Conservation (phyloP, 2,113 vertebrate genomes). For the Ciconia stormi region DNA sequence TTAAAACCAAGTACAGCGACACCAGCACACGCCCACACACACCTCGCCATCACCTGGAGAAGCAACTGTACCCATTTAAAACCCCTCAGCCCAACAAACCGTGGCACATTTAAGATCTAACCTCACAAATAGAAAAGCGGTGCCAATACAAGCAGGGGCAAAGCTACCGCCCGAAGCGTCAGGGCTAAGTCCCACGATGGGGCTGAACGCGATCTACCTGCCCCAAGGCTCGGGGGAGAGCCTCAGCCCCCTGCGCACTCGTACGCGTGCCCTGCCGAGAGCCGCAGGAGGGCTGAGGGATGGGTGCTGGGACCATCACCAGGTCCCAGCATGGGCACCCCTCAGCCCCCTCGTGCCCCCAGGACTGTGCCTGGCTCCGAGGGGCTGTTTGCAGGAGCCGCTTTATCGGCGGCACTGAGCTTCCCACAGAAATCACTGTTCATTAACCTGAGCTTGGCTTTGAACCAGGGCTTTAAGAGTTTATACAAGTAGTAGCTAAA, state of each 20-base stretch:
- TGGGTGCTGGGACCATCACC: neutral
- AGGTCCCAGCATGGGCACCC: neutral
- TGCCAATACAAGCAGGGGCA: neutral
- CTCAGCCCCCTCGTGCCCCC: neutral
- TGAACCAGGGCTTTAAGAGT: conserved; percentile 25
- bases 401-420: accelerated
- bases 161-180: neutral
- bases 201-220: accelerated
- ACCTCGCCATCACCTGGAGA: neutral
- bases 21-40: neutral
- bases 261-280: accelerated
- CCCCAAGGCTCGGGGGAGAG: neutral
- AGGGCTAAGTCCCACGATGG: accelerated
- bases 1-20: neutral
- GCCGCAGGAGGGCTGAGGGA: neutral
- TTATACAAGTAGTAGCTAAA: conserved; percentile 51
- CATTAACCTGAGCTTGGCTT: conserved; percentile 41
- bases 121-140: neutral
- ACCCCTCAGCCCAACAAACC: neutral
- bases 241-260: neutral
- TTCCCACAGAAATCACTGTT: neutral
- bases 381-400: neutral
- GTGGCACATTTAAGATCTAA: accelerated
- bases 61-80: neutral
- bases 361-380: accelerated